Evolutionary conservation across 2,797 vertebrate species (phyloP).

Genomic region (Anabas testudineus): DNA sequence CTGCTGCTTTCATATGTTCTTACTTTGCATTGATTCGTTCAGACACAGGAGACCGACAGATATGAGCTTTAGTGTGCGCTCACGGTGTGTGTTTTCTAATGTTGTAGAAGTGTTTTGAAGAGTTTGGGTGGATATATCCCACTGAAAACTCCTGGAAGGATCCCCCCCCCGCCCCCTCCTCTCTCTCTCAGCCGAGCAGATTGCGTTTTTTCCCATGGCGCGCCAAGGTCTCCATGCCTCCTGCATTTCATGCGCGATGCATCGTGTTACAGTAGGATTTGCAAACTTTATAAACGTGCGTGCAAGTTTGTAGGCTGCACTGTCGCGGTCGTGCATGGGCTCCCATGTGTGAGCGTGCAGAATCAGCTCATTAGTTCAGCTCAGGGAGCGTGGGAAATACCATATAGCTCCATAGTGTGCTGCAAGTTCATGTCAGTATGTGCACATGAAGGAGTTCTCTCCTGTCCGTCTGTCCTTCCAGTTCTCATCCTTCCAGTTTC

Average conservation of each 20-base stretch:
- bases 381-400: slow-evolving; percentile 60
- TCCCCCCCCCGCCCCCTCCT: too few species aligned
- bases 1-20: slow-evolving; percentile 14
- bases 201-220: slow-evolving; percentile 48
- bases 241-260: slow-evolving; percentile 4
- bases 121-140: not conserved
- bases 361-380: slow-evolving; percentile 61
- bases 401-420: slow-evolving; percentile 14
- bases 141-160: not conserved
- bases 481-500: slow-evolving; percentile 18
- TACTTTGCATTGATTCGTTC: slow-evolving; percentile 42
- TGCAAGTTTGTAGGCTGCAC: not conserved
- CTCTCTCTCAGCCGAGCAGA: slow-evolving; percentile 3
- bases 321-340: slow-evolving; percentile 12
- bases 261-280: slow-evolving; percentile 54
- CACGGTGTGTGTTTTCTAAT: slow-evolving; percentile 9
- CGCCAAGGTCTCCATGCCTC: slow-evolving; percentile 16
- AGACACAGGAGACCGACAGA: slow-evolving; percentile 7
- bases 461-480: slow-evolving; percentile 30
- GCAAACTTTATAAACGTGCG: not conserved
- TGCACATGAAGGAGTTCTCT: slow-evolving; percentile 47
- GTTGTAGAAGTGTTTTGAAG: not conserved
- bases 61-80: slow-evolving; percentile 11
- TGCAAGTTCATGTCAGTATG: slow-evolving; percentile 33
- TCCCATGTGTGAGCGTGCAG: slow-evolving; percentile 32